Conservation (phyloP, 2,888 invertebrate species). For the Argyresthia goedartella region DNA sequence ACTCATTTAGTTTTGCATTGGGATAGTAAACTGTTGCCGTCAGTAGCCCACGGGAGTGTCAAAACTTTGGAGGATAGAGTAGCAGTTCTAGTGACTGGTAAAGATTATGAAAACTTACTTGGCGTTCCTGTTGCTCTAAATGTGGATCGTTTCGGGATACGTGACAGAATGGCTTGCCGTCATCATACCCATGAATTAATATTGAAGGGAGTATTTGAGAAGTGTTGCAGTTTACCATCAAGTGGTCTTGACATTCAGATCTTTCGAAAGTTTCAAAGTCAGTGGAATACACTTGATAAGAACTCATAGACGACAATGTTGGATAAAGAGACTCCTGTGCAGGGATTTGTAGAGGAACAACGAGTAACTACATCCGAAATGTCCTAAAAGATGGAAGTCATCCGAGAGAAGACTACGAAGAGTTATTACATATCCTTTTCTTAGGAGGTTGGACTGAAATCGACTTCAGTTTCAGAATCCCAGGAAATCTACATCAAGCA, state of each 20-base stretch:
- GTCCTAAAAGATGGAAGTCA: neutral
- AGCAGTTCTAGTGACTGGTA: no score
- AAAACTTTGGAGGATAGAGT: no score
- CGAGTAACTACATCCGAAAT: neutral
- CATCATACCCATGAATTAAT: neutral
- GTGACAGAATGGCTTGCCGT: neutral
- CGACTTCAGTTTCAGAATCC: no score
- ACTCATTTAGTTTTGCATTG: no score
- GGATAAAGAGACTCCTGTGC: neutral
- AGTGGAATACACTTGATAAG: neutral
- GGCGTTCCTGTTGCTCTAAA: no score
- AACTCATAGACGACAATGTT: neutral
- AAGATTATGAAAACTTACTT: no score
- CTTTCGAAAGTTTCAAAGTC: neutral
- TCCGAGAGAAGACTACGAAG: neutral
- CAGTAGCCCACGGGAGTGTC: no score
- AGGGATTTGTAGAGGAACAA: neutral
- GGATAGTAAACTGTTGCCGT: no score
- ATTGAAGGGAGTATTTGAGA: neutral
- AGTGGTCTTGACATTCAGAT: neutral
- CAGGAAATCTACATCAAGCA: no score
- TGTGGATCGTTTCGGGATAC: slow-evolving; percentile 1
- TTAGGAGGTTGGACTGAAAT: neutral
- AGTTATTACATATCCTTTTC: neutral
- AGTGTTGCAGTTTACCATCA: neutral